Conservation (phyloP, 2,113 vertebrate species). For the Paramisgurnus dabryanus region DNA sequence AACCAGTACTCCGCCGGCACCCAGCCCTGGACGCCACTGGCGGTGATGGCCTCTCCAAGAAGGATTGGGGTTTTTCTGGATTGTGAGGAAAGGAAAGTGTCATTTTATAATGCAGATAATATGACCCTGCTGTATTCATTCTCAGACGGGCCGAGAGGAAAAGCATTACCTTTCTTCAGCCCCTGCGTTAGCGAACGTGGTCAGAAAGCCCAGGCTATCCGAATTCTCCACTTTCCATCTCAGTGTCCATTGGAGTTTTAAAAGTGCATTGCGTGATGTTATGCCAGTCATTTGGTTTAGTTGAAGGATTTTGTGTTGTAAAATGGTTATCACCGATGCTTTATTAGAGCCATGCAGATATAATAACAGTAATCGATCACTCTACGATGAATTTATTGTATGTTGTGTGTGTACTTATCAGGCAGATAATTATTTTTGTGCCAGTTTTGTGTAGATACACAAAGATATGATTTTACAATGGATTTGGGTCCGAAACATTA, state of each 20-base stretch:
- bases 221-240: conserved; percentile 73
- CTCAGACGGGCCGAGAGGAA: conserved; percentile 65
- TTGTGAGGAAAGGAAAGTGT: conserved; percentile 74
- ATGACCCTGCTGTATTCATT: conserved; percentile 83
- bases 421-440: not conserved
- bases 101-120: conserved; percentile 78
- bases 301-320: not conserved
- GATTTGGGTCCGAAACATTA: not conserved
- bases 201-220: conserved; percentile 74
- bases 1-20: conserved; percentile 74
- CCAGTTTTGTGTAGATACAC: not conserved
- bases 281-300: not conserved
- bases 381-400: not conserved
- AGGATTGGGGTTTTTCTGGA: conserved; percentile 80
- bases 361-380: not conserved
- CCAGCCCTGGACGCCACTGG: conserved; percentile 77
- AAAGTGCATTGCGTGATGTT: not conserved
- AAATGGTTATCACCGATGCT: not conserved
- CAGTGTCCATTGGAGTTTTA: conserved; percentile 25
- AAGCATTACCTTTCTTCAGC: conserved; percentile 83
- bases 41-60: conserved; percentile 43
- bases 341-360: not conserved
- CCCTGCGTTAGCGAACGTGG: conserved; percentile 75
- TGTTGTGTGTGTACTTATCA: not conserved
- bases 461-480: conserved; percentile 9